These are phyloP conservation scores for Amphiprion clarkii DNA, from an alignment of 2,797 vertebrate species.

Conservation along the genomic window DNA sequence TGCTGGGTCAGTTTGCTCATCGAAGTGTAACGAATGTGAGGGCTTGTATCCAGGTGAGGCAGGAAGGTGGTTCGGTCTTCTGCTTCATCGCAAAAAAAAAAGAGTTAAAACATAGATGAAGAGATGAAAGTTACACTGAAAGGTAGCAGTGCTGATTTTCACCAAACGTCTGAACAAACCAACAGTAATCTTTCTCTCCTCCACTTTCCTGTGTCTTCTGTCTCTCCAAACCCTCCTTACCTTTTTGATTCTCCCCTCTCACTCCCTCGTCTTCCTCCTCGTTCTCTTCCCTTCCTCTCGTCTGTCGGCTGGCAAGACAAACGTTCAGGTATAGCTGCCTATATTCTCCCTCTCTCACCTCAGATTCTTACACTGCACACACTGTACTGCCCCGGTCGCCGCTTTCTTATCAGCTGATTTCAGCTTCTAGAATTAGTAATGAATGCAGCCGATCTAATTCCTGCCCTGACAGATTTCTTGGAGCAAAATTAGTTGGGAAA, in stretches of 20 bases:
- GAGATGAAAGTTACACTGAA: slow-evolving; percentile 2
- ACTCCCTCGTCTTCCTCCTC: slow-evolving; percentile 48
- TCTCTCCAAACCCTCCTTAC: slow-evolving; percentile 67
- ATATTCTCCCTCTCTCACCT: slow-evolving; percentile 81
- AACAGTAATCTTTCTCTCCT: slow-evolving; percentile 82
- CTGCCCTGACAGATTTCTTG: neutral
- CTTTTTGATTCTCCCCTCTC: slow-evolving; percentile 56
- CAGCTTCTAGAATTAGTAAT: slow-evolving; percentile 7
- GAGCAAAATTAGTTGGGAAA: no score
- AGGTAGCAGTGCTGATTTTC: slow-evolving; percentile 31
- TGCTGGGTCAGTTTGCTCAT: slow-evolving; percentile 17
- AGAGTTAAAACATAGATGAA: slow-evolving; percentile 4
- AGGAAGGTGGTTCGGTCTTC: slow-evolving; percentile 13
- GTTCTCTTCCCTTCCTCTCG: slow-evolving; percentile 62
- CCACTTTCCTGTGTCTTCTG: slow-evolving; percentile 72
- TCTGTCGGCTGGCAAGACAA: slow-evolving; percentile 87
- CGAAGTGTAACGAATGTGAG: slow-evolving; percentile 31
- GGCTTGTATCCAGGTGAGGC: slow-evolving; percentile 44
- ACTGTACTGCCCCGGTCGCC: slow-evolving; percentile 45
- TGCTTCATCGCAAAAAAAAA: neutral
- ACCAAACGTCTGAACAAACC: slow-evolving; percentile 49
- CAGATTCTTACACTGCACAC: slow-evolving; percentile 70
- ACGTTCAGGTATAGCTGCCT: slow-evolving; percentile 87
- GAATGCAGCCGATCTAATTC: neutral
- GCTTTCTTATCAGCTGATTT: slow-evolving; percentile 61